Evolutionary conservation across 2,113 vertebrate genomes (phyloP).

Genomic region (Dasyornis broadbenti): DNA sequence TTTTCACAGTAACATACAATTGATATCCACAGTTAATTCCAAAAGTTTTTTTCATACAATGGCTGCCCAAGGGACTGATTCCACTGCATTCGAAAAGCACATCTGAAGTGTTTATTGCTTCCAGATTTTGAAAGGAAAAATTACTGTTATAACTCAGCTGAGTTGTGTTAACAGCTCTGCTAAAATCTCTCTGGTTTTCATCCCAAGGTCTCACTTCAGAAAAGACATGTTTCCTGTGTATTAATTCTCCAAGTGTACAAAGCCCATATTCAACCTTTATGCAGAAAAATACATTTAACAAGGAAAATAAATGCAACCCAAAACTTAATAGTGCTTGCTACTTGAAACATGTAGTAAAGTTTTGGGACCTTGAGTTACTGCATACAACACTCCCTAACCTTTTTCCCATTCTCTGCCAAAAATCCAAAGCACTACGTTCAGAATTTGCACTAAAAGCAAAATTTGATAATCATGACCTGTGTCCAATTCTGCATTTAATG

Average conservation of each 20-base stretch:
- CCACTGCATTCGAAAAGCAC: not conserved
- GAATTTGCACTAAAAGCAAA: not conserved
- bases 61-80: not conserved
- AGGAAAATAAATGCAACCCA: not conserved
- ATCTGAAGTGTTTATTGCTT: not conserved
- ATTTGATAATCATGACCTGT: not conserved
- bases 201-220: not conserved
- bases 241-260: not conserved
- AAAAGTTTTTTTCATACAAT: not conserved
- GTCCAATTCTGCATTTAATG: not conserved
- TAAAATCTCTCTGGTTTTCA: constrained; percentile 6
- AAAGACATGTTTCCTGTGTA: not conserved
- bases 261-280: not conserved
- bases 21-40: not conserved
- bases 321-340: not conserved
- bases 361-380: not conserved
- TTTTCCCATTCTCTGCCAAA: not conserved
- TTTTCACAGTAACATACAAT: not conserved
- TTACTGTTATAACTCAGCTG: constrained; percentile 4
- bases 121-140: constrained; percentile 27
- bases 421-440: not conserved
- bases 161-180: not conserved
- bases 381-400: not conserved
- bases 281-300: not conserved
- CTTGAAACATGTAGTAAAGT: not conserved